These are phyloP conservation scores for Scleropages formosus DNA, from an alignment of 2,797 vertebrate species.

Conservation along the genomic window DNA sequence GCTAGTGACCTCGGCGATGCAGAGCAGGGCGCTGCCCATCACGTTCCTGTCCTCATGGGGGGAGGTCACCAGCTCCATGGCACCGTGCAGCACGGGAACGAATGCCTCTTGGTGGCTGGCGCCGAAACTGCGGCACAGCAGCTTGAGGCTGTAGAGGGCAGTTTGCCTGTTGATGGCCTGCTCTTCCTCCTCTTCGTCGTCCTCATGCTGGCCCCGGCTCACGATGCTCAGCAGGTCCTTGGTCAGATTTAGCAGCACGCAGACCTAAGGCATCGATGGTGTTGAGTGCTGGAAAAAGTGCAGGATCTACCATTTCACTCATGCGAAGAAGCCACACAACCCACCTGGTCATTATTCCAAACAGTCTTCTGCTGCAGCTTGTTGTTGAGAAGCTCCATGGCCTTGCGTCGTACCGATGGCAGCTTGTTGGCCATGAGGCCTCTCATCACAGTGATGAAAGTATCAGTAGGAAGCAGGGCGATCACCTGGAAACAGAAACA, in stretches of 20 bases:
- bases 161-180: constrained; percentile 91
- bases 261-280: constrained; percentile 62
- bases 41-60: constrained; percentile 84
- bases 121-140: constrained; percentile 88
- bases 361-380: constrained; percentile 77
- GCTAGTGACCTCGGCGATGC: constrained; percentile 80
- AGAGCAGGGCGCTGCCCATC: constrained; percentile 84
- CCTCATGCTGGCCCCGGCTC: constrained; percentile 55
- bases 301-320: neutral
- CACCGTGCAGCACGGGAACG: constrained; percentile 71
- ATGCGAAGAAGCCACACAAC: neutral
- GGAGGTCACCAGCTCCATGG: constrained; percentile 66
- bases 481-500: constrained; percentile 73
- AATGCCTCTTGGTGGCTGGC: constrained; percentile 68
- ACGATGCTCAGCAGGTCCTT: constrained; percentile 76
- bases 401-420: constrained; percentile 85
- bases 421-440: constrained; percentile 83
- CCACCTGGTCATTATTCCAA: constrained; percentile 79
- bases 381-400: constrained; percentile 94
- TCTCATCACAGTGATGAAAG: constrained; percentile 83
- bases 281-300: neutral
- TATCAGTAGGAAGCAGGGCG: constrained; percentile 82
- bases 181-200: constrained; percentile 65
- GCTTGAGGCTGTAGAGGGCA: constrained; percentile 89
- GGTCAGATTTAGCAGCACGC: constrained; percentile 73